A percentile compares a stretch with the other conserved stretches of the same genome.
Evolutionary conservation across 2,797 vertebrate genomes (phyloP).

Genomic region (Stomatorhinus walkeri): DNA sequence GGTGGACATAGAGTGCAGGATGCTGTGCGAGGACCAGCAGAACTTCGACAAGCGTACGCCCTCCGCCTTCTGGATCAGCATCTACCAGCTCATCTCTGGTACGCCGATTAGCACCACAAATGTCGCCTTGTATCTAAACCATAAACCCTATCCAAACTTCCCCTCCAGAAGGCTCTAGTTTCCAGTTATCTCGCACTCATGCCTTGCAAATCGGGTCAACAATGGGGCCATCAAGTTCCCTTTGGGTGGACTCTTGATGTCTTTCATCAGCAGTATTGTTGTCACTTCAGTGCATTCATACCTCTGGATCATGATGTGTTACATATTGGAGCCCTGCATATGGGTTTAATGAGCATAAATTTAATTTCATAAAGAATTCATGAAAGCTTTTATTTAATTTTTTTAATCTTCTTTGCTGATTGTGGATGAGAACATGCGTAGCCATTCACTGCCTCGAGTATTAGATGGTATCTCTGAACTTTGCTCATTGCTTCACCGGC

Average conservation of each 20-base stretch:
- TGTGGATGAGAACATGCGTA: background rate
- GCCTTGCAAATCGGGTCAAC: background rate
- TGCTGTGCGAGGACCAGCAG: slow-evolving; percentile 81
- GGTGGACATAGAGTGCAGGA: slow-evolving; percentile 78
- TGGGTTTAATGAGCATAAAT: background rate
- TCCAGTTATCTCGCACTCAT: background rate
- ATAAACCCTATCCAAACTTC: background rate
- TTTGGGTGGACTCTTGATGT: background rate
- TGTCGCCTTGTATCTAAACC: background rate
- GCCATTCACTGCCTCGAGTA: background rate
- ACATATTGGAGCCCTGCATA: background rate
- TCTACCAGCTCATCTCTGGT: slow-evolving; percentile 89
- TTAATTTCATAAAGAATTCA: background rate
- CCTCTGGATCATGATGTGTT: background rate
- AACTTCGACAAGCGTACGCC: slow-evolving; percentile 77
- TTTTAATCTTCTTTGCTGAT: background rate
- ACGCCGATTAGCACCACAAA: slow-evolving; percentile 17
- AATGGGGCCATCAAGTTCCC: background rate
- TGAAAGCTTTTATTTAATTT: background rate
- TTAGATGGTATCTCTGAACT: background rate
- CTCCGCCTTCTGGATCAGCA: slow-evolving; percentile 71
- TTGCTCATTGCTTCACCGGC: background rate
- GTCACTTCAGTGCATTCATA: background rate
- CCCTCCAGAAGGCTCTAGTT: background rate
- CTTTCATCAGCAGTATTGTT: background rate